Evolutionary conservation across 2,888 invertebrate species (phyloP), one percentile per base, ranked within the genome.

Genomic region (Dasysyrphus tricinctus): DNA sequence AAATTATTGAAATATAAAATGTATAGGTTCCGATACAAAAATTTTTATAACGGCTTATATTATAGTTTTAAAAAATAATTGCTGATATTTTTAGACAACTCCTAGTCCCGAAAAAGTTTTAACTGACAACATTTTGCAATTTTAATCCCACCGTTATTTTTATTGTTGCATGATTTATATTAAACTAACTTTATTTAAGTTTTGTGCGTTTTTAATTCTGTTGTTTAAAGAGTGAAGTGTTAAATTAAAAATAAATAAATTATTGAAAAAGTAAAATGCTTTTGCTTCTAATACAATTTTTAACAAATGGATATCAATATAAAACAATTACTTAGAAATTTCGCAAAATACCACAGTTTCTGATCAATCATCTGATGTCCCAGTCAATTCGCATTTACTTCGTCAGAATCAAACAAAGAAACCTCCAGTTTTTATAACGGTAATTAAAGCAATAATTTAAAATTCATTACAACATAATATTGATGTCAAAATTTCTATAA

Each of bases 391-490:
- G 84, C 90, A 92, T 89, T 89, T 90, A 88, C 91, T 90, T 88
- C 92, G 92, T 84, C 91, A 93, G 89, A 92, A 92, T 89, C 93
- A 93, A 89, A 94, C 94, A 88, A 94, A 94, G 89, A 94, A 94
- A 90, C 94, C 95, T 84, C 96, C 96, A 85, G 91, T 94, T 88
- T 96, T 96, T 90, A 95, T 95, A 89, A 96, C 95, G 92, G 96
- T 96, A 93, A 93, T 93, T 90, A 16, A 14, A 12, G 11, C 12
- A 12, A 39, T 39, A 39, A 39, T 12, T 39, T 39, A 4, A 5
- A 2, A 32, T 7, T 3, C 5, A 32, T 6, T 7, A 7, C 5
- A 5, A 32, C 32, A 32, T 5, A n/a, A 7, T 1, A 7, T 32
- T 32, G 5, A 32, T 4, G 0, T 6, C 2, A 67, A 57, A 76